Evolutionary conservation across 2,113 vertebrate species (phyloP), one percentile per base, ranked within the genome.

Genomic region (Sialia sialis): DNA sequence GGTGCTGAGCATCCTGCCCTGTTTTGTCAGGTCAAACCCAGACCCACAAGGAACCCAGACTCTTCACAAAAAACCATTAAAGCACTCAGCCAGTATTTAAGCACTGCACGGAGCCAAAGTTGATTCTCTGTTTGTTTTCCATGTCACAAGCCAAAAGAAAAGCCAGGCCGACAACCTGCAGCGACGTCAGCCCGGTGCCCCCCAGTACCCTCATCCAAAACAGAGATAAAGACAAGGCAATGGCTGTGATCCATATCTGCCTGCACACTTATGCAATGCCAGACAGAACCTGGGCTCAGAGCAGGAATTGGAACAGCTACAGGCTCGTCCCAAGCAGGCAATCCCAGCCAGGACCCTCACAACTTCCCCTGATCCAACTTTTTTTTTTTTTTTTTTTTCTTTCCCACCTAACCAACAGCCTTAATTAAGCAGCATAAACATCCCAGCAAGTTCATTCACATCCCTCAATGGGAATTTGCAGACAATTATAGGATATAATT

Each of bases 401-500:
- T 43, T 48, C 68, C 75, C 56, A 72, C 83, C 56, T 38, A 49
- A 26, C 59, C 69, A 70, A n/a, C 38, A 13, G 82, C 46, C 21
- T 58, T 91, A 49, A 96, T 92, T 32, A 93, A 94, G 81, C 25
- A 63, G 80, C 84, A 96, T 77, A 46, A 94, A 81, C 77, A 90
- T 46, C 84, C 82, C 90, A 84, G 77, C 83, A 44, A 92, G 87
- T 93, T 69, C 83, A 96, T 95, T 95, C 93, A 90, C 96, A 93
- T 64, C 93, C 68, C 87, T 56, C 89, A 90, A 74, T 92, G 97
- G 98, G 97, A 98, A 98, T 92, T 68, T 81, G 72, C 84, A 86
- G 90, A 98, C 98, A 98, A 98, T 98, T 87, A 95, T 95, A 97
- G 98, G 98, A 98, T 98, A 98, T 97, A 98, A 98, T 98, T 96